These are phyloP conservation scores for Trinorchestia longiramus DNA, from an alignment of 1,140 invertebrate species.

Conservation along the genomic window DNA sequence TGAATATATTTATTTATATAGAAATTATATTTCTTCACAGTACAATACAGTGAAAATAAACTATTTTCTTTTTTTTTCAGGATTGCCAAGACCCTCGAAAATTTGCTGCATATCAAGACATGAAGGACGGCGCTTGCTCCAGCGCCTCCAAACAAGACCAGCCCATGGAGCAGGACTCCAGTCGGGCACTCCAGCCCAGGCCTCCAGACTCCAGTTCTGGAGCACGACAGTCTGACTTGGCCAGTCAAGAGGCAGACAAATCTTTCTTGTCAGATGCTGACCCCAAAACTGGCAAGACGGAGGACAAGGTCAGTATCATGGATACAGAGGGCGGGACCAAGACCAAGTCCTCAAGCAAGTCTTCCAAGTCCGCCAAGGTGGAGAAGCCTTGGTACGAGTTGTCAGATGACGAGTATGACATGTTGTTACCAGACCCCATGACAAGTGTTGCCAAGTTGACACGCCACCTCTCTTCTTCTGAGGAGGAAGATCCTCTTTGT, in stretches of 20 bases:
- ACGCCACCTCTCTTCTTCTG: neutral
- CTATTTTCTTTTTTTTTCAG: no score
- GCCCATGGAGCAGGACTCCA: neutral
- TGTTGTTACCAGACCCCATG: constrained; percentile 65
- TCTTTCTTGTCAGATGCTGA: no score
- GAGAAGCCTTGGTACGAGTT: constrained; percentile 68
- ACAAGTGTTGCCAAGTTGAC: constrained; percentile 15
- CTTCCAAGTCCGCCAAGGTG: constrained; percentile 34
- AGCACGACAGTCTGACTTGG: no score
- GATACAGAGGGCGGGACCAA: neutral
- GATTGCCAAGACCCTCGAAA: neutral
- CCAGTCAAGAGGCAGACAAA: no score
- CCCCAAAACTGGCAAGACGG: neutral
- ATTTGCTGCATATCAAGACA: neutral
- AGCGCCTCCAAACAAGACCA: neutral
- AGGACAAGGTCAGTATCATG: neutral
- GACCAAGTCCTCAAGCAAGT: constrained; percentile 28
- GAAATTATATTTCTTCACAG: no score
- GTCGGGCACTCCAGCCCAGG: no score
- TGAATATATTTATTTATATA: no score
- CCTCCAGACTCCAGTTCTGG: no score
- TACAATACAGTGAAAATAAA: no score
- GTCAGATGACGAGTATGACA: constrained; percentile 67
- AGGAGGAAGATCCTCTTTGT: neutral
- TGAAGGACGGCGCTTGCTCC: no score